Evolutionary conservation across 2,888 invertebrate species (phyloP), one percentile per base, ranked within the genome.

Genomic region (Heliconius charithonia): DNA sequence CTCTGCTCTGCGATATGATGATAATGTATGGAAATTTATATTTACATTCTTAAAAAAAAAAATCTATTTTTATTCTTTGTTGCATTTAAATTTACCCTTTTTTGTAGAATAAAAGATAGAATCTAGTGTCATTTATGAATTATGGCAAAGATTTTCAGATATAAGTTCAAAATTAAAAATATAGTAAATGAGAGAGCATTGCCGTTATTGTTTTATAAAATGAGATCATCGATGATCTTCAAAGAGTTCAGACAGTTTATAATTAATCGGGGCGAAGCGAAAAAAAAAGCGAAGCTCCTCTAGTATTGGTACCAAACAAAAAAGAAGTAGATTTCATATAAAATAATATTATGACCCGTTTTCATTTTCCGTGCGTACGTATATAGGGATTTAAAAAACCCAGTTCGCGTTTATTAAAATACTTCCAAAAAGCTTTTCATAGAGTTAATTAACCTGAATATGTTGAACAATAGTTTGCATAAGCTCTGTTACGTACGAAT

Each of bases 391-490:
- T 70, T 41, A 22, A 63, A 70, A 77, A 70, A 29, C 6, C 51
- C 25, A 63, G 25, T 78, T 74, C 67, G 6, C 56, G n/a, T 74
- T 67, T 74, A 78, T 74, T 78, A 74, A 78, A 78, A 78, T 67
- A 78, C 73, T 74, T 77, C 72, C 77, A 74, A 74, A 78, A 73
- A 78, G 41, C 59, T 29, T 78, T 74, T 78, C 41, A 78, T 56
- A 37, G 37, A 77, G 56, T 77, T 77, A 72, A 73, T 77, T 77
- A 77, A 76, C 76, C 76, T 76, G 62, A 77, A 73, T 73, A 72
- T 59, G 66, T 73, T 72, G 77, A 73, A 77, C 72, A 77, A 77
- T 77, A 77, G 77, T 77, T 67, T 29, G 73, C 37, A 37, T 66
- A 73, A 66, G 77, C 72, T 73, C 56, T 77, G 66, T 66, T 32